Percentiles rank a stretch among this genome's conserved stretches.
phyloP scores from a whole-genome alignment of 2,113 vertebrate species.

The Ophthalmotilapia sp. region DNA sequence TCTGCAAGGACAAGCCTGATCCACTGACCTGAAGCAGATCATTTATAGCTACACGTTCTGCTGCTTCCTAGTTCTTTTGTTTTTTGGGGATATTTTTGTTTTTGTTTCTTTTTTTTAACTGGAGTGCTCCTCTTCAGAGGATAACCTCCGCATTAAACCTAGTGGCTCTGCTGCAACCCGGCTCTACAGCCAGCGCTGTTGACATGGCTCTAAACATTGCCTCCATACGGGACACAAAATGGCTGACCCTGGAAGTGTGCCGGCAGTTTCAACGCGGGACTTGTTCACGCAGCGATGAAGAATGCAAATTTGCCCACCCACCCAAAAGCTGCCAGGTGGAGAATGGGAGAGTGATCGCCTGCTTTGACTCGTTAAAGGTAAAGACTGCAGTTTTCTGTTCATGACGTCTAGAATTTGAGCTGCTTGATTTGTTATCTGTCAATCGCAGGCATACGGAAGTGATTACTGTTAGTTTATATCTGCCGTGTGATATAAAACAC shows the following conservation, averaged over 20 bases:
- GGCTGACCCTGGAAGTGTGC: conserved; percentile 98
- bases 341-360: conserved; percentile 97
- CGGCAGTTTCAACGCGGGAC: conserved; percentile 98
- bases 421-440: neutral
- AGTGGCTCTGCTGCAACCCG: conserved; percentile 20
- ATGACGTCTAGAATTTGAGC: neutral
- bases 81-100: neutral
- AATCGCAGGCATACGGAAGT: neutral
- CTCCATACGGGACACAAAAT: conserved; percentile 96
- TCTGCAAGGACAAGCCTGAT: conserved; percentile 23
- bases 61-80: conserved; percentile 6
- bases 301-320: conserved; percentile 99
- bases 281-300: conserved; percentile 96
- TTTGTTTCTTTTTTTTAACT: neutral
- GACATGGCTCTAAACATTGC: conserved; percentile 95
- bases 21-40: conserved; percentile 21
- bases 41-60: conserved; percentile 20
- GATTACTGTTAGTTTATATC: neutral
- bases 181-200: conserved; percentile 29
- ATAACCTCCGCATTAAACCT: conserved; percentile 1
- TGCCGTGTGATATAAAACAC: neutral
- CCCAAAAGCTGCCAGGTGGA: conserved; percentile 99
- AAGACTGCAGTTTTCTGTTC: conserved; percentile 31
- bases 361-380: conserved; percentile 99
- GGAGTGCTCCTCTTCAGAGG: conserved; percentile 18